A percentile compares a stretch with the other conserved stretches of the same genome.
phyloP scores from a whole-genome alignment of 1,140 invertebrate species.

The Atopsyche davidsoni region DNA sequence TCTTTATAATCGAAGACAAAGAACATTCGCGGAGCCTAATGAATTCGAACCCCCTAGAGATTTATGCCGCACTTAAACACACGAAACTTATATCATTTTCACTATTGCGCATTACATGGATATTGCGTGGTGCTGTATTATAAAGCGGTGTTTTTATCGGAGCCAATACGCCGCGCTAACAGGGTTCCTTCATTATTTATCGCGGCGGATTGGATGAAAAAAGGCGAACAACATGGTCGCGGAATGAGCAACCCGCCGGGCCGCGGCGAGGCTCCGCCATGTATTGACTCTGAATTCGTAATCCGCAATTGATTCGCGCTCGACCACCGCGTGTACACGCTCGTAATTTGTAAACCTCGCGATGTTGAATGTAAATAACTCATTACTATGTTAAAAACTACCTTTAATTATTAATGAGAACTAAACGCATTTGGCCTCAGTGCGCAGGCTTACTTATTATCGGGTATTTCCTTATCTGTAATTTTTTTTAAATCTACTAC shows the following conservation, averaged over 20 bases:
- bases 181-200: slow-evolving; percentile 27
- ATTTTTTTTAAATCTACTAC: no score
- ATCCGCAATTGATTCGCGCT: slow-evolving; percentile 11
- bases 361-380: no score
- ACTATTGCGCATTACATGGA: slow-evolving; percentile 25
- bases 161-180: slow-evolving; percentile 22
- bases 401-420: no score
- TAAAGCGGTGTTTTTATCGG: slow-evolving; percentile 27
- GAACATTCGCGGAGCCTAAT: slow-evolving; percentile 15
- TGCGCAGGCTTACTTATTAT: no score
- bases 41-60: slow-evolving; percentile 20
- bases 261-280: not conserved
- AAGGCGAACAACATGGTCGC: slow-evolving; percentile 15
- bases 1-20: no score
- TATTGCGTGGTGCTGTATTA: slow-evolving; percentile 29
- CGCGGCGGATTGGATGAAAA: slow-evolving; percentile 17
- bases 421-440: no score
- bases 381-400: no score
- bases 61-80: slow-evolving; percentile 25
- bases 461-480: no score
- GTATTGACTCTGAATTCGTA: slow-evolving; percentile 18
- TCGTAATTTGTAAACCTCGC: no score
- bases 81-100: slow-evolving; percentile 26
- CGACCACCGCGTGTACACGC: no score
- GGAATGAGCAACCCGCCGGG: slow-evolving; percentile 9